Evolutionary conservation across 37 sponge, comb jelly and placozoan genomes (phyloP).

Genomic region (Spongilla lacustris): DNA sequence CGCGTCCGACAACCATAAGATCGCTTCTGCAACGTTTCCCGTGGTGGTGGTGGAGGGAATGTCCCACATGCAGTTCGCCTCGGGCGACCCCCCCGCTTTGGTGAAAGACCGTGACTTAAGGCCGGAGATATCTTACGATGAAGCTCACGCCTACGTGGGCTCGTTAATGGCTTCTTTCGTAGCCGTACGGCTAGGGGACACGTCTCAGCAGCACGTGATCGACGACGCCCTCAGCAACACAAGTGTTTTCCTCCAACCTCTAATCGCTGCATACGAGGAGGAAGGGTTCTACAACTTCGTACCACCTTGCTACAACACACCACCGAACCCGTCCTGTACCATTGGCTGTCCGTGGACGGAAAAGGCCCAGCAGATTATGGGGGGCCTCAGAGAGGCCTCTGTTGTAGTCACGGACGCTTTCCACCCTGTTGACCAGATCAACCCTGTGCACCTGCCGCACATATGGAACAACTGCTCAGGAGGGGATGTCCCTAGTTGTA

Average conservation of each 20-base stretch:
- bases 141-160: slow-evolving; percentile 60
- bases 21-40: slow-evolving; percentile 46
- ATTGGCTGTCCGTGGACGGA: slow-evolving; percentile 63
- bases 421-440: slow-evolving; percentile 71
- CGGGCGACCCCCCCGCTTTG: slow-evolving; percentile 54
- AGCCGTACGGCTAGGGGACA: slow-evolving; percentile 2
- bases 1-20: neutral
- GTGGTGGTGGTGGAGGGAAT: slow-evolving; percentile 74
- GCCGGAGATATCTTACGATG: slow-evolving; percentile 67
- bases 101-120: slow-evolving; percentile 72
- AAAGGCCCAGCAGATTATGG: slow-evolving; percentile 49
- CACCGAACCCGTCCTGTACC: slow-evolving; percentile 54
- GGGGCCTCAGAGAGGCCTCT: slow-evolving; percentile 11
- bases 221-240: slow-evolving; percentile 25
- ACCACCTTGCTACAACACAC: slow-evolving; percentile 76
- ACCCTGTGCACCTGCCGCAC: slow-evolving; percentile 66
- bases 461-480: slow-evolving; percentile 71
- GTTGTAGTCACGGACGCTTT: slow-evolving; percentile 66
- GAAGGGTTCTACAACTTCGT: slow-evolving; percentile 79
- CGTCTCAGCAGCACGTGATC: neutral
- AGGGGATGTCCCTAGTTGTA: slow-evolving; percentile 22
- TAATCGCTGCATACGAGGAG: slow-evolving; percentile 62
- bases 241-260: slow-evolving; percentile 49
- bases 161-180: slow-evolving; percentile 33
- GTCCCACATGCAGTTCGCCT: slow-evolving; percentile 76